phyloP scores from a whole-genome alignment of 64 coral and sea anemone species.

The Platygyra sinensis region DNA sequence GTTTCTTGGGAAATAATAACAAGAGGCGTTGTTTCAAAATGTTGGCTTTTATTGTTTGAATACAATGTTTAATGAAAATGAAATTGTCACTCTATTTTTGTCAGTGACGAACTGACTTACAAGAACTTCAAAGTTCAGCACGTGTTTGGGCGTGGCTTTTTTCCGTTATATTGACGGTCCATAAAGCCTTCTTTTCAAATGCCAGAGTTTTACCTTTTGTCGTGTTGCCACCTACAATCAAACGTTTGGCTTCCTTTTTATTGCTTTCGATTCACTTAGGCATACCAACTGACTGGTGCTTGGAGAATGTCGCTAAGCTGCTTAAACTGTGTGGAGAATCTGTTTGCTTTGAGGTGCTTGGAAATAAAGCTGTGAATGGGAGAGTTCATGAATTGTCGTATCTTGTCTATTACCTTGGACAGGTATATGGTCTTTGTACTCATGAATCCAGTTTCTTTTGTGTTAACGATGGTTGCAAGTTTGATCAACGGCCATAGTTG shows the following conservation, averaged over 20 bases:
- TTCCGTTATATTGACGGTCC: no score
- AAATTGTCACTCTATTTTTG: no score
- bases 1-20: no score
- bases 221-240: not conserved
- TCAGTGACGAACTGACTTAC: no score
- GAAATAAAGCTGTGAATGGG: constrained; percentile 97
- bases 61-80: not conserved
- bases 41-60: not conserved
- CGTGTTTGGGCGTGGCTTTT: not conserved
- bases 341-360: constrained; percentile 80
- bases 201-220: not conserved
- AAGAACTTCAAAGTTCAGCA: no score
- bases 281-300: constrained; percentile 88
- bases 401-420: constrained; percentile 82
- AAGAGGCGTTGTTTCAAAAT: no score
- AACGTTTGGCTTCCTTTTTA: not conserved
- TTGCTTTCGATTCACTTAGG: constrained; percentile 26
- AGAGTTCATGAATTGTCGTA: constrained; percentile 91
- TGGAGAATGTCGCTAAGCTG: constrained; percentile 95
- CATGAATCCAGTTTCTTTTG: no score
- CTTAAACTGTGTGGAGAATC: constrained; percentile 86
- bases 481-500: no score
- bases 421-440: constrained; percentile 41
- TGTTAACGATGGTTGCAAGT: no score
- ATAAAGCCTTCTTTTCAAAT: not conserved